Base-by-base conservation (phyloP, 2,797 vertebrate species). In the Sphenopsis melanotis region DNA sequence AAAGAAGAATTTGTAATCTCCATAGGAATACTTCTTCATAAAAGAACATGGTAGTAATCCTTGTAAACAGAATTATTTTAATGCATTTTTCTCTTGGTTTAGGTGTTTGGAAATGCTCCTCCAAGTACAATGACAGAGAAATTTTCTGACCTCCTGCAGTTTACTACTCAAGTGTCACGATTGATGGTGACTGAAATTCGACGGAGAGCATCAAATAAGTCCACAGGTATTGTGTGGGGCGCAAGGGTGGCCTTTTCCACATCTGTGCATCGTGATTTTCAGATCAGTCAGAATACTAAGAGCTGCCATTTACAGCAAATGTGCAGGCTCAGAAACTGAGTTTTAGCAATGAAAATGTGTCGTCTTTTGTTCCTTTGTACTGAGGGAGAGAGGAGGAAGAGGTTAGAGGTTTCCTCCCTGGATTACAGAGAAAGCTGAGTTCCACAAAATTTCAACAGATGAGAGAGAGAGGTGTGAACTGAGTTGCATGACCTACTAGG, bases 111-210 rank as follows among this genome's bases (percentile, higher is more conserved):
- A 91, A 99, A 99, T 44, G 99, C 99, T 96, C 99, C 99, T 8
- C 99, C 99, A 83, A 99, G 98, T 98, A 99, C 98, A 90, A 99
- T 99, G 99, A 99, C 97, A 42, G 99, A 99, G 97, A 99, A 99
- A 95, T 99, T 99, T 97, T 98, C 99, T 20, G 99, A 99, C 97
- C 98, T 99, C 96, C 98, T 99, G 91, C 99, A 99, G 98, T 99
- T 99, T 98, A 99, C 99, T 96, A 99, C 99, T 57, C 99, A 99
- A 98, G 99, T 99, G 70, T 99, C 99, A 63, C 98, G 99, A 63
- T 96, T 99, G 87, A 99, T 99, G 99, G 99, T 99, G 97, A 99
- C 99, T 1, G 99, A 99, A 98, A 99, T 99, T 98, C 98, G 99
- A 92, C 98, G 99, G 74, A 98, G 99, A 97, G 99, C 99, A 26